Percentiles rank a stretch among this genome's conserved stretches.
phyloP scores from a whole-genome alignment of 2,797 vertebrate species.

The Amblyopsis hoosieri region DNA sequence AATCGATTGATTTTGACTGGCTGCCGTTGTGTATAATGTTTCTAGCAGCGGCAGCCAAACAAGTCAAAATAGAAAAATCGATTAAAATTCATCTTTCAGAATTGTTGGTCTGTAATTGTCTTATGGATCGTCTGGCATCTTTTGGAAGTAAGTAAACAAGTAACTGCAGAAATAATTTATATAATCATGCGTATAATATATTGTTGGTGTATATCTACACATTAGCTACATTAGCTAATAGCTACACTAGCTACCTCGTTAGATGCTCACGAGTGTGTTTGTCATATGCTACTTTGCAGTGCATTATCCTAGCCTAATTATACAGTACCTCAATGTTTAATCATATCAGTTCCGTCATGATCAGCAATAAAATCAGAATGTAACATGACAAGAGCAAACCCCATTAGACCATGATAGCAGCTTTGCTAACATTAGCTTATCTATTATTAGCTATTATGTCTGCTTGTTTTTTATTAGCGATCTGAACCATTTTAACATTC shows the following conservation, averaged over 20 bases:
- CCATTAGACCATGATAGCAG: no score
- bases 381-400: no score
- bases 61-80: constrained; percentile 30
- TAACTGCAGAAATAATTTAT: no score
- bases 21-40: constrained; percentile 13
- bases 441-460: no score
- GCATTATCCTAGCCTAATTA: no score
- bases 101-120: constrained; percentile 9
- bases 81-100: constrained; percentile 12
- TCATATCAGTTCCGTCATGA: no score
- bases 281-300: no score
- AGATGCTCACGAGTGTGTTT: neutral
- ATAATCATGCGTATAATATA: neutral
- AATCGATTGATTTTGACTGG: constrained; percentile 15
- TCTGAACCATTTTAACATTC: no score
- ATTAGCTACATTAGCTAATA: neutral
- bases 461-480: no score
- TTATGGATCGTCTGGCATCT: constrained; percentile 78
- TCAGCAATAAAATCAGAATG: no score
- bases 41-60: neutral
- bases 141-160: constrained; percentile 74
- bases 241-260: constrained; percentile 13
- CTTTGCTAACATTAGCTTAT: no score
- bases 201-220: neutral
- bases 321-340: no score